These are phyloP conservation scores for Ophonus ardosiacus DNA, from an alignment of 2,888 invertebrate species.

Conservation along the genomic window DNA sequence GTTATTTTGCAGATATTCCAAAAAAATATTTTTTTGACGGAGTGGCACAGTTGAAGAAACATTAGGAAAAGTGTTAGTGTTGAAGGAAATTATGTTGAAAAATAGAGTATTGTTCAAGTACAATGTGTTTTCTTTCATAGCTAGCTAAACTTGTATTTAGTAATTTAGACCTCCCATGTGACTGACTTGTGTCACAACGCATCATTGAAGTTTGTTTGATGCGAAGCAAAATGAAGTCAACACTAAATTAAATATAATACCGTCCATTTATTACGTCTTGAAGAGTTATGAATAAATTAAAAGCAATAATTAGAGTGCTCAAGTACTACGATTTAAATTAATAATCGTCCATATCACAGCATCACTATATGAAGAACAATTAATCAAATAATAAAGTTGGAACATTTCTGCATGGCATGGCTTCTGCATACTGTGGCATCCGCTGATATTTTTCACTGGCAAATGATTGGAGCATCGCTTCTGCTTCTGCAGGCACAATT, in stretches of 20 bases:
- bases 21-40: no score
- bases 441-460: conserved; percentile 34
- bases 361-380: neutral
- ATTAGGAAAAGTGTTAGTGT: no score
- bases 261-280: conserved; percentile 1
- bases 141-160: neutral
- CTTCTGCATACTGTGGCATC: conserved; percentile 5
- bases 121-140: no score
- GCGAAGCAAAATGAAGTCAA: neutral
- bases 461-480: conserved; percentile 4
- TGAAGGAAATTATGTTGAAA: no score
- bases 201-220: neutral
- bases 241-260: conserved; percentile 28
- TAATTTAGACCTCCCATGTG: neutral
- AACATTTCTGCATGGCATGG: neutral
- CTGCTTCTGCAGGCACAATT: conserved; percentile 39
- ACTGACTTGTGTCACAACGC: neutral
- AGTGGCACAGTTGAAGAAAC: no score
- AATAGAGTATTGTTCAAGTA: no score
- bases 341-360: conserved; percentile 9
- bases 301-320: conserved; percentile 21
- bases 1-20: no score
- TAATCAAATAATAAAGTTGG: conserved; percentile 26
- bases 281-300: conserved; percentile 26
- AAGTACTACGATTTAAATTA: conserved; percentile 9